These are phyloP conservation scores for Hydraecia micacea DNA, from an alignment of 2,888 invertebrate species.

Conservation along the genomic window DNA sequence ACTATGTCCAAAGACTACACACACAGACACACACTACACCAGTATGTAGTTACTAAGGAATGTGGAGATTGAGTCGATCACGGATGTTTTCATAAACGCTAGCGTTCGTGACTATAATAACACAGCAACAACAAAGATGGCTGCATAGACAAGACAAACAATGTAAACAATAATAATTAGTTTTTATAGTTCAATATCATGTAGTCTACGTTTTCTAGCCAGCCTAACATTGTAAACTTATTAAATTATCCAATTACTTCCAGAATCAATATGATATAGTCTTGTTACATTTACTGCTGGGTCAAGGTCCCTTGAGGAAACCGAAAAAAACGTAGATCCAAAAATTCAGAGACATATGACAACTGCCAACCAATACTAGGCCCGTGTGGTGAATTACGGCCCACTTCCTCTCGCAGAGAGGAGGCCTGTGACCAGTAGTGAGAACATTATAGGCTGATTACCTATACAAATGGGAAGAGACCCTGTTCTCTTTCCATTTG, in stretches of 20 bases:
- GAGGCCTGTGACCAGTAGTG: too few relatives aligned
- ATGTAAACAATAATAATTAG: slow-evolving; percentile 19
- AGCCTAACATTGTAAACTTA: not conserved
- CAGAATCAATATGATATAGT: not conserved
- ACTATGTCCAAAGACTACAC: slow-evolving; percentile 25
- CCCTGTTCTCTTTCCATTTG: not conserved
- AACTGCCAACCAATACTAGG: not conserved
- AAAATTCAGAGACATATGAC: not conserved
- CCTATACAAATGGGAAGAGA: not conserved
- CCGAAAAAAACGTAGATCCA: not conserved
- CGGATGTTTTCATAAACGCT: slow-evolving; percentile 43
- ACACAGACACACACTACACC: too few relatives aligned
- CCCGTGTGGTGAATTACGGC: not conserved
- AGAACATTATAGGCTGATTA: not conserved
- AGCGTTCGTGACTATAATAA: slow-evolving; percentile 36
- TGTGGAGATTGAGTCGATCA: slow-evolving; percentile 35
- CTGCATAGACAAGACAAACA: slow-evolving; percentile 30
- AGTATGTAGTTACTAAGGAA: slow-evolving; percentile 45
- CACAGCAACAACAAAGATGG: slow-evolving; percentile 23
- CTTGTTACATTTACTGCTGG: not conserved
- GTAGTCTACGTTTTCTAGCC: not conserved
- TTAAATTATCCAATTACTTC: not conserved
- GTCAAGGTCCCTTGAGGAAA: not conserved
- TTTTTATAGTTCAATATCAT: not conserved
- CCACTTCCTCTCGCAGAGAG: not conserved